Evolutionary conservation across 2,888 invertebrate genomes (phyloP).

Genomic region (Pseudococcus longispinus): DNA sequence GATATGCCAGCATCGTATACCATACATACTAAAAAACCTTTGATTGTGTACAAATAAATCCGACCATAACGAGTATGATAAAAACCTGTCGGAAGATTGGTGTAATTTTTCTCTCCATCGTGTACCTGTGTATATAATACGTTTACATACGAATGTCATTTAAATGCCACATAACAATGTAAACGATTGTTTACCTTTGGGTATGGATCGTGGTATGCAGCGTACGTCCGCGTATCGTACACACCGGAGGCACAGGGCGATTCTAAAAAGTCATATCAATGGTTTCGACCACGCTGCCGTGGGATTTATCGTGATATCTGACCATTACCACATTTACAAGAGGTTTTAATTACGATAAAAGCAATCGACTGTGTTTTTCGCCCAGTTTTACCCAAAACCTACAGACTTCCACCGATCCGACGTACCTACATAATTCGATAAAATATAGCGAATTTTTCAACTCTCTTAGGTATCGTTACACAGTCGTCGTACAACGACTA

Average conservation of each 20-base stretch:
- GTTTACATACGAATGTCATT: background rate
- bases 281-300: background rate
- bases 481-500: background rate
- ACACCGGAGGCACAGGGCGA: background rate
- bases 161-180: background rate
- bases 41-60: conserved; percentile 20
- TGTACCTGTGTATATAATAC: background rate
- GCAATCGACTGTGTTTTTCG: background rate
- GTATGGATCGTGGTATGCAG: background rate
- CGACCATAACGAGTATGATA: background rate
- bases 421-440: background rate
- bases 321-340: background rate
- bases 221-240: background rate
- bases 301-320: background rate
- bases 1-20: background rate
- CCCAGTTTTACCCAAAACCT: background rate
- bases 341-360: conserved; percentile 24
- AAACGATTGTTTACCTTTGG: background rate
- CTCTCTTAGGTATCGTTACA: background rate
- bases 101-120: background rate
- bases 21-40: background rate
- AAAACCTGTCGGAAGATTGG: conserved; percentile 13
- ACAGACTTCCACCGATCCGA: background rate
- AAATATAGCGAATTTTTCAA: conserved; percentile 20
- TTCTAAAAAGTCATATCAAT: background rate